Percentiles rank a stretch among this genome's conserved stretches.
phyloP scores from a whole-genome alignment of 2,888 invertebrate species.

The Andrena flavipes region DNA sequence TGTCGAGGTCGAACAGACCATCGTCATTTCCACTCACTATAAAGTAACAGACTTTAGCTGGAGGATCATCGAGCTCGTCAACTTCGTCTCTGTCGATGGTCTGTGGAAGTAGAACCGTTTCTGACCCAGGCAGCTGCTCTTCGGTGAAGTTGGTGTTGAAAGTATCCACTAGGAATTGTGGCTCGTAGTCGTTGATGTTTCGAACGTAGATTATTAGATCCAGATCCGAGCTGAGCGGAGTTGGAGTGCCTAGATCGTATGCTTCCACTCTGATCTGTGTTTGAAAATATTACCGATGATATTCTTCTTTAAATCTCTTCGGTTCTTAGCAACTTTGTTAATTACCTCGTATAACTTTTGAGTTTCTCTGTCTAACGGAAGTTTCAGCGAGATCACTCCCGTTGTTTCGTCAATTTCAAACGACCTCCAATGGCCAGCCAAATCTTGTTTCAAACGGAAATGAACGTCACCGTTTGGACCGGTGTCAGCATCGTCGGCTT shows the following conservation, averaged over 20 bases:
- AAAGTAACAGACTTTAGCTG: slow-evolving; percentile 95
- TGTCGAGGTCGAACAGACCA: slow-evolving; percentile 90
- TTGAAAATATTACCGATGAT: neutral
- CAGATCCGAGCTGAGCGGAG: slow-evolving; percentile 93
- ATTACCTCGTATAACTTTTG: slow-evolving; percentile 94
- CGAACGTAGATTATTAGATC: slow-evolving; percentile 95
- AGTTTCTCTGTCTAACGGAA: slow-evolving; percentile 91
- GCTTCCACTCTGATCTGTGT: slow-evolving; percentile 94
- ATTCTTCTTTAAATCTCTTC: neutral
- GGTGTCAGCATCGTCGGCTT: slow-evolving; percentile 94
- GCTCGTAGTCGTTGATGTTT: slow-evolving; percentile 95
- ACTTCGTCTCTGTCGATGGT: slow-evolving; percentile 95
- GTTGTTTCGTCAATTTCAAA: slow-evolving; percentile 93
- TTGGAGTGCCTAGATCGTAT: slow-evolving; percentile 94
- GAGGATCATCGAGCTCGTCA: slow-evolving; percentile 92
- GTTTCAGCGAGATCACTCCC: slow-evolving; percentile 91
- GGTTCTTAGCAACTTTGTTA: neutral
- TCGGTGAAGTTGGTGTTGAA: slow-evolving; percentile 90
- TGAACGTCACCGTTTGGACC: slow-evolving; percentile 96
- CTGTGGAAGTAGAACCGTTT: slow-evolving; percentile 90
- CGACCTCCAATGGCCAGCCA: slow-evolving; percentile 92
- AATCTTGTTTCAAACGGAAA: slow-evolving; percentile 93
- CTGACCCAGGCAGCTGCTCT: slow-evolving; percentile 88
- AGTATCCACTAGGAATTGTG: slow-evolving; percentile 92
- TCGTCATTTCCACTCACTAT: slow-evolving; percentile 94